phyloP scores from a whole-genome alignment of 2,797 vertebrate species.

The Eulemur mongoz region DNA sequence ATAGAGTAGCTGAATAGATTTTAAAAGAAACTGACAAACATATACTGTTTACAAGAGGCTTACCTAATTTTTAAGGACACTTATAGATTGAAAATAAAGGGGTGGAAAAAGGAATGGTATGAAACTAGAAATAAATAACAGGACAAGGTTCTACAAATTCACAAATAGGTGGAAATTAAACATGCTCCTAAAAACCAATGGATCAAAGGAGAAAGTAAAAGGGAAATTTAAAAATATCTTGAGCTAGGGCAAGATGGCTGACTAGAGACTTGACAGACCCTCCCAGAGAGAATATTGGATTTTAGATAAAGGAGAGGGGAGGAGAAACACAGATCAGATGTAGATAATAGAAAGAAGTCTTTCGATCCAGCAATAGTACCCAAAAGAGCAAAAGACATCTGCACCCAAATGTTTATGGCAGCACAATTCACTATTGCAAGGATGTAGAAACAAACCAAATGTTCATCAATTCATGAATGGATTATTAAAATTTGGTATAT shows the following conservation, averaged over 20 bases:
- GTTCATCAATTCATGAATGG: too few species aligned
- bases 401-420: too few species aligned
- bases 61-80: background rate
- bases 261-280: too few species aligned
- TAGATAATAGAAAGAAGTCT: too few species aligned
- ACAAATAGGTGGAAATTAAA: background rate
- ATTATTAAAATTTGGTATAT: too few species aligned
- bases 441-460: too few species aligned
- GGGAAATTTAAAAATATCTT: background rate
- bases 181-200: background rate
- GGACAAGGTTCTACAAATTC: background rate
- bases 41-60: background rate
- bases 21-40: background rate
- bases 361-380: too few species aligned
- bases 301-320: too few species aligned
- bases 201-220: background rate
- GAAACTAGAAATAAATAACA: background rate
- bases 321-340: too few species aligned
- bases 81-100: background rate
- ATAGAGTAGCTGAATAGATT: background rate
- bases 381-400: too few species aligned
- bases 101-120: background rate
- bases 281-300: too few species aligned
- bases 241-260: background rate
- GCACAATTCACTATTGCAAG: too few species aligned